Conservation (phyloP, 2,888 invertebrate genomes). For the Megaustenia siamemsis region DNA sequence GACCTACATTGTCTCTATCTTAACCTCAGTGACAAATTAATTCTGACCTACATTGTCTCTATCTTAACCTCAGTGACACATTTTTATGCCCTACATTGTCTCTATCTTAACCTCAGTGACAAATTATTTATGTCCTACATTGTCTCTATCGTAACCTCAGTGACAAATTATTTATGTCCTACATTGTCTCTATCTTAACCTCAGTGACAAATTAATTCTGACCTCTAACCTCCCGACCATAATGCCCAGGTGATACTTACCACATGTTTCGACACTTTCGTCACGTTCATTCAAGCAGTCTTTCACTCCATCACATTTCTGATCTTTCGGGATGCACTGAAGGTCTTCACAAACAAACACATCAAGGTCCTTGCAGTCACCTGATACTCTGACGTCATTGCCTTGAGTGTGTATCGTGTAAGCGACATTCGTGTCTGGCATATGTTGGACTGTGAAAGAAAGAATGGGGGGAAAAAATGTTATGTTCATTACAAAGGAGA, state of each 20-base stretch:
- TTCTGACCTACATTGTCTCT: too few relatives aligned
- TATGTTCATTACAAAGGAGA: too few relatives aligned
- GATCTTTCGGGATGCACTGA: conserved; percentile 60
- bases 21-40: too few relatives aligned
- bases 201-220: neutral
- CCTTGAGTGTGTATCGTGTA: neutral
- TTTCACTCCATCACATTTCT: conserved; percentile 70
- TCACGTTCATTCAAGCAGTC: conserved; percentile 73
- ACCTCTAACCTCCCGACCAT: neutral
- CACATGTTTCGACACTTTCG: conserved; percentile 67
- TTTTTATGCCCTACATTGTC: too few relatives aligned
- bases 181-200: too few relatives aligned
- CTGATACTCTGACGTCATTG: neutral
- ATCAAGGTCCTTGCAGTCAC: neutral
- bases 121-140: too few relatives aligned
- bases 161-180: too few relatives aligned
- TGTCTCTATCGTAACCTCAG: too few relatives aligned
- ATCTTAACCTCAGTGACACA: too few relatives aligned
- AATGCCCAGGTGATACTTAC: neutral
- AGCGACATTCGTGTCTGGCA: neutral
- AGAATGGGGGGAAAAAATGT: too few relatives aligned
- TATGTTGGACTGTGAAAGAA: conserved; percentile 1
- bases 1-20: too few relatives aligned
- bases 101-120: too few relatives aligned
- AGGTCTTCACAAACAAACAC: conserved; percentile 9